Conservation (phyloP, 64 coral and sea anemone species). For the Dendrophyllia cribrosa region DNA sequence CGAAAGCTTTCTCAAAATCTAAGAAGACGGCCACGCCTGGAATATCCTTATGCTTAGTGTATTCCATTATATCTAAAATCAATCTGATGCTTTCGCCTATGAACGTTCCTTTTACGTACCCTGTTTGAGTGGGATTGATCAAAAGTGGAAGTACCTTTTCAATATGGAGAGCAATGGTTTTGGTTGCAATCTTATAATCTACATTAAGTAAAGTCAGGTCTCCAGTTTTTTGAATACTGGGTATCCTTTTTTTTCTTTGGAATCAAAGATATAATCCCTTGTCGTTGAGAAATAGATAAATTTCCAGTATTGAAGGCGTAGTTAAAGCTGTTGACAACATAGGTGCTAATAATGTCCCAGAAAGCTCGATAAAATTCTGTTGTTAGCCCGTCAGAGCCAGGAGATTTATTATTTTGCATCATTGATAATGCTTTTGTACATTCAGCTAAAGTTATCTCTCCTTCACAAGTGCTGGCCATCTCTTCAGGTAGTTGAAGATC, state of each 20-base stretch:
- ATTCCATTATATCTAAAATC: constrained; percentile 14
- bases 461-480: constrained; percentile 20
- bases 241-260: constrained; percentile 10
- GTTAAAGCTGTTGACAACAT: constrained; percentile 22
- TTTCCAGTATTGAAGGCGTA: constrained; percentile 15
- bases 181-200: constrained; percentile 23
- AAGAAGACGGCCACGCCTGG: constrained; percentile 21
- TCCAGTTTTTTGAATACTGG: constrained; percentile 37
- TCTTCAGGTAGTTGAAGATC: not conserved
- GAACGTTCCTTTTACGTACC: constrained; percentile 19
- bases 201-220: constrained; percentile 27
- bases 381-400: constrained; percentile 30
- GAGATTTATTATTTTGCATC: constrained; percentile 19
- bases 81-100: constrained; percentile 24
- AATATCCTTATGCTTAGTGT: constrained; percentile 25
- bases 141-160: constrained; percentile 30
- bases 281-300: constrained; percentile 17
- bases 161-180: constrained; percentile 14
- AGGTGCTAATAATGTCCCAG: constrained; percentile 1
- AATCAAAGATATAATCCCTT: constrained; percentile 23
- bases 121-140: constrained; percentile 21
- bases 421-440: not conserved
- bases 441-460: not conserved
- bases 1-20: constrained; percentile 32
- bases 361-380: constrained; percentile 29